Evolutionary conservation across 2,888 invertebrate genomes (phyloP), one percentile per base, ranked within the genome.

Genomic region (Globia sparganii): DNA sequence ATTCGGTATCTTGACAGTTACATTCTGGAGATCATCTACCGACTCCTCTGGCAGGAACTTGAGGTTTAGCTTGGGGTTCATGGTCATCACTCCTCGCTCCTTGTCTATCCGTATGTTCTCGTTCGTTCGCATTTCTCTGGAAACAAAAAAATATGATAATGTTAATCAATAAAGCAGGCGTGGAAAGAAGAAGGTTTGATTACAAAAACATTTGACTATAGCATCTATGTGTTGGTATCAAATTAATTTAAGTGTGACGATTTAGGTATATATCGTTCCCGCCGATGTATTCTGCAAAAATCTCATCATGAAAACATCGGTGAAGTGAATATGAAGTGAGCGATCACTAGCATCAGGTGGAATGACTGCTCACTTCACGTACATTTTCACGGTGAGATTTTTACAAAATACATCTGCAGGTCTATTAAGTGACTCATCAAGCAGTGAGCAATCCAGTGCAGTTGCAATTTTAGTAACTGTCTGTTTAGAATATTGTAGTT

Each of bases 101-200:
- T 97, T 95, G 93, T 98, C 93, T 13, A 96, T 97, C 9, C 97
- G 97, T 15, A 98, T 94, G 88, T 98, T 98, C 53, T 95, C 94
- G 89, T 98, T 98, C 69, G 97, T 97, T 71, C 98, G 93, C 66
- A 97, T 90, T 94, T 98, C 98, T 90, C 98, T 98, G 93, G 0
- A 94, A 95, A 84, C 77, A 49, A 68, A 25, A 58, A 61, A 62
- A 61, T 4, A 2, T 1, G 9, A 13, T 65, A 31, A 2, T 43
- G n/a, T 43, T 43, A 56, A 72, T 31, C 13, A 40, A 28, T 6
- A 21, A 28, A 11, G 49, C 34, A 2, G 18, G 18, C 31, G 31
- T n/a, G 15, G 11, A 68, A 18, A 34, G n/a, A 49, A 49, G 21
- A 37, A 37, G 9, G 9, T 34, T 28, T 11, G 21, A 8, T 66